A percentile compares a stretch with the other conserved stretches of the same genome.
Evolutionary conservation across 2,888 invertebrate species (phyloP).

Genomic region (Pollenia griseotomentosa): DNA sequence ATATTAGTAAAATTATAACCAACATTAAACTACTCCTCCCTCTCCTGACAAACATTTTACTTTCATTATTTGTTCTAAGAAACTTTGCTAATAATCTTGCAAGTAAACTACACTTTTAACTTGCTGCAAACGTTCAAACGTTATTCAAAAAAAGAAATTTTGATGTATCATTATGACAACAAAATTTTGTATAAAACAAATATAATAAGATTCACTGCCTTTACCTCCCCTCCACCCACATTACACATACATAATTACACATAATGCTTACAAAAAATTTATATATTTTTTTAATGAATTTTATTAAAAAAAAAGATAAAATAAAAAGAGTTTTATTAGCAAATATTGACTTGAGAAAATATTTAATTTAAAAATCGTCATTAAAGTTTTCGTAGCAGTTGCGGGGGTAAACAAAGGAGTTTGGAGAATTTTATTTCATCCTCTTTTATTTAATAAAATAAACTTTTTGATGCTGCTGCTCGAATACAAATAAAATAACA

Average conservation of each 20-base stretch:
- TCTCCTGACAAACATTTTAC: neutral
- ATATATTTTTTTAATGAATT: neutral
- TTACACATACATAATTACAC: conserved; percentile 62
- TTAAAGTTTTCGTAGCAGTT: neutral
- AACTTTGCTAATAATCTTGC: conserved; percentile 60
- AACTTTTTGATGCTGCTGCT: neutral
- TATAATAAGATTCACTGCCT: conserved; percentile 39
- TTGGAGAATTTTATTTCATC: neutral
- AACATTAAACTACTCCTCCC: conserved; percentile 43
- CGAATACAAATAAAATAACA: conserved; percentile 3
- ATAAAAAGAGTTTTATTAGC: conserved; percentile 52
- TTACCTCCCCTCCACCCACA: neutral
- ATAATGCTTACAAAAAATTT: conserved; percentile 20
- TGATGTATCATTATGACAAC: conserved; percentile 22
- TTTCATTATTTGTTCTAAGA: conserved; percentile 43
- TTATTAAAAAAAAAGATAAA: conserved; percentile 4
- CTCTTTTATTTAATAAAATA: no score
- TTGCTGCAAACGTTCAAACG: conserved; percentile 4
- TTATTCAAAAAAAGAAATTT: conserved; percentile 10
- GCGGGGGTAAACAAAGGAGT: neutral
- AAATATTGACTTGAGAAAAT: conserved; percentile 71
- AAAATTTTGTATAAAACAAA: conserved; percentile 42
- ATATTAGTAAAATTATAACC: conserved; percentile 66
- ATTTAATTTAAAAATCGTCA: conserved; percentile 40
- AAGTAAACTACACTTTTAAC: conserved; percentile 1